Conservation (phyloP, 2,888 invertebrate genomes). For the Synanthedon vespiformis region DNA sequence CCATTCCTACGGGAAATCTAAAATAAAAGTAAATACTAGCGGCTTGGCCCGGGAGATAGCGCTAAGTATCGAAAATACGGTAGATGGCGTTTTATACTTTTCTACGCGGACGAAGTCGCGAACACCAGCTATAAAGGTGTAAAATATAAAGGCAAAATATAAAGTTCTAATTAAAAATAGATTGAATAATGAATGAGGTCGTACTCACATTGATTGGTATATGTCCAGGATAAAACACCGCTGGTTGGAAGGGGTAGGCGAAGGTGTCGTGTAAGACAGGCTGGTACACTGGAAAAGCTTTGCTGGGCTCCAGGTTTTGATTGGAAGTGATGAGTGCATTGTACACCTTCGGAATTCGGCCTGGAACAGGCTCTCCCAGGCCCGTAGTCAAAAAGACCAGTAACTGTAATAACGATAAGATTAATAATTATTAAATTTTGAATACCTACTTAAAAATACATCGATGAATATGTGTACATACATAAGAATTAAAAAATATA, state of each 20-base stretch:
- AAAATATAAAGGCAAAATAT: too few species aligned
- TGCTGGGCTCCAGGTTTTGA: slow-evolving; percentile 80
- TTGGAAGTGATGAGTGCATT: slow-evolving; percentile 84
- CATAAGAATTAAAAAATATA: too few species aligned
- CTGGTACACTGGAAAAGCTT: slow-evolving; percentile 80
- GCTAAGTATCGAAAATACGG: too few species aligned
- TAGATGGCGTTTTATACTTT: too few species aligned
- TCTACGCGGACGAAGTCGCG: too few species aligned
- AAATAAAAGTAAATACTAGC: too few species aligned
- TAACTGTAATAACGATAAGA: slow-evolving; percentile 28
- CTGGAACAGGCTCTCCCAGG: slow-evolving; percentile 47
- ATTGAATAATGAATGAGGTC: background rate
- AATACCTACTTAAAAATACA: slow-evolving; percentile 1
- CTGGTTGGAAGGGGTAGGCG: slow-evolving; percentile 51
- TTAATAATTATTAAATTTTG: background rate
- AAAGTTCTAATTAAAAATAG: background rate
- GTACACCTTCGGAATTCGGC: slow-evolving; percentile 80
- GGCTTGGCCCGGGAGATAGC: too few species aligned
- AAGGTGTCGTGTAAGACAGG: slow-evolving; percentile 76
- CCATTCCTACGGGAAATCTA: too few species aligned
- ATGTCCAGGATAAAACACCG: slow-evolving; percentile 44
- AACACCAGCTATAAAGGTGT: too few species aligned
- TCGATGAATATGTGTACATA: too few species aligned
- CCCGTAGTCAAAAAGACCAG: slow-evolving; percentile 24
- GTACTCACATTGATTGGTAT: slow-evolving; percentile 41